A percentile compares a stretch with the other conserved stretches of the same genome.
phyloP scores from a whole-genome alignment of 2,797 vertebrate genomes.

The Cichlasoma orientale region DNA sequence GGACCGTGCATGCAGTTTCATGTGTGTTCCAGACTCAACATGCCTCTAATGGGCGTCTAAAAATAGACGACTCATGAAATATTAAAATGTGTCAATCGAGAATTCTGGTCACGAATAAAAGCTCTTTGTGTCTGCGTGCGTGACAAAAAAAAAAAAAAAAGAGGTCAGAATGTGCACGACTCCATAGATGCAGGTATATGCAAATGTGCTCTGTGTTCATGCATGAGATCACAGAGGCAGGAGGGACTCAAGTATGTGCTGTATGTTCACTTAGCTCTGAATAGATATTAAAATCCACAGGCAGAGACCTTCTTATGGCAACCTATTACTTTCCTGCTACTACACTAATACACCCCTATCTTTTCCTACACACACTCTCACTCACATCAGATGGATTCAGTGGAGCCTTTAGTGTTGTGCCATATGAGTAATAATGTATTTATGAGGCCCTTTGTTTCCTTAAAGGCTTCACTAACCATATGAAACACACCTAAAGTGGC shows the following conservation, averaged over 20 bases:
- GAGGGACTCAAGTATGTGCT: neutral
- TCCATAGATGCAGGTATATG: slow-evolving; percentile 34
- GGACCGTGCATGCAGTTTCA: neutral
- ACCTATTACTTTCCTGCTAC: slow-evolving; percentile 15
- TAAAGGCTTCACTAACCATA: slow-evolving; percentile 49
- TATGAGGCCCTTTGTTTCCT: slow-evolving; percentile 63
- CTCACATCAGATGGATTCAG: slow-evolving; percentile 46
- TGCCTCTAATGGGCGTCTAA: slow-evolving; percentile 40
- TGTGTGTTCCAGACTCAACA: slow-evolving; percentile 2
- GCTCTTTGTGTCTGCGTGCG: neutral
- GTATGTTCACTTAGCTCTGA: slow-evolving; percentile 15
- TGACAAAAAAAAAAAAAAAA: neutral
- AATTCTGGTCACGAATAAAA: slow-evolving; percentile 53
- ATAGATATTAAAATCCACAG: slow-evolving; percentile 31
- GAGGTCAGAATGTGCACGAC: neutral
- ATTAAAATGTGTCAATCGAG: slow-evolving; percentile 72
- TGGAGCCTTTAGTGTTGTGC: slow-evolving; percentile 49
- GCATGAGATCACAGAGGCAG: neutral
- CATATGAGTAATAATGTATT: slow-evolving; percentile 71
- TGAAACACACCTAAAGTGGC: slow-evolving; percentile 61
- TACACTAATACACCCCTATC: slow-evolving; percentile 12
- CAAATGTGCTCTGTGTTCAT: slow-evolving; percentile 24
- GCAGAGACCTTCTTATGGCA: slow-evolving; percentile 21
- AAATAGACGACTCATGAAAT: slow-evolving; percentile 72
- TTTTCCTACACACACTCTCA: neutral